Conservation (phyloP, 2,113 vertebrate genomes). For the Heterotis niloticus region DNA sequence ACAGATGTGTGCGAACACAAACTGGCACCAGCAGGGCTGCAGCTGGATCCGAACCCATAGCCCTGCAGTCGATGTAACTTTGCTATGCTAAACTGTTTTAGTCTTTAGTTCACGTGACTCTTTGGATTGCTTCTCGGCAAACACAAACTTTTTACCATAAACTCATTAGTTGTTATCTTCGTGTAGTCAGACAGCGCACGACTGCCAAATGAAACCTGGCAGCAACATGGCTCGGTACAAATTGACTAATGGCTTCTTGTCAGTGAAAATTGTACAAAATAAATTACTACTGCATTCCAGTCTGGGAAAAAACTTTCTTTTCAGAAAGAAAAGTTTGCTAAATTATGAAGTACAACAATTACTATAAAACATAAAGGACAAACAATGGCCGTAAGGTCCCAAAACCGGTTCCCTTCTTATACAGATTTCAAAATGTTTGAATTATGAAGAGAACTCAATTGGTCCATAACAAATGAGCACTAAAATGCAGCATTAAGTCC, state of each 20-base stretch:
- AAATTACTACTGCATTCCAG: background rate
- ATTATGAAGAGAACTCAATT: too few relatives aligned
- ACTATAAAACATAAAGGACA: too few relatives aligned
- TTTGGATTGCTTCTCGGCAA: background rate
- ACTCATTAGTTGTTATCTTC: background rate
- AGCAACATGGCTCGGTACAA: background rate
- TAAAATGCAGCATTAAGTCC: too few relatives aligned
- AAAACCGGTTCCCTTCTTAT: background rate
- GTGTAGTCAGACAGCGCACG: background rate
- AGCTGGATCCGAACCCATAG: too few relatives aligned
- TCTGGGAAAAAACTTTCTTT: background rate
- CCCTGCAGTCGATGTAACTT: too few relatives aligned
- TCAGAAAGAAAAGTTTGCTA: background rate
- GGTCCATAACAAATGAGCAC: too few relatives aligned
- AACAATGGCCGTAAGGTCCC: background rate
- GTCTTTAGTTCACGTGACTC: too few relatives aligned
- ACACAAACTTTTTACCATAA: background rate
- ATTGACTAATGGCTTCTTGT: constrained; percentile 13
- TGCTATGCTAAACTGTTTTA: too few relatives aligned
- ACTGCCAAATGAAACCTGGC: background rate
- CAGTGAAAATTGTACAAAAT: background rate
- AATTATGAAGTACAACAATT: too few relatives aligned
- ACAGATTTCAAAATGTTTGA: too few relatives aligned
- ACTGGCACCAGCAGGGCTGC: too few relatives aligned
- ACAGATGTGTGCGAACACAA: too few relatives aligned